A percentile compares a stretch with the other conserved stretches of the same genome.
Conservation (phyloP, 2,888 invertebrate genomes). For the Phyllotreta cruciferae region DNA sequence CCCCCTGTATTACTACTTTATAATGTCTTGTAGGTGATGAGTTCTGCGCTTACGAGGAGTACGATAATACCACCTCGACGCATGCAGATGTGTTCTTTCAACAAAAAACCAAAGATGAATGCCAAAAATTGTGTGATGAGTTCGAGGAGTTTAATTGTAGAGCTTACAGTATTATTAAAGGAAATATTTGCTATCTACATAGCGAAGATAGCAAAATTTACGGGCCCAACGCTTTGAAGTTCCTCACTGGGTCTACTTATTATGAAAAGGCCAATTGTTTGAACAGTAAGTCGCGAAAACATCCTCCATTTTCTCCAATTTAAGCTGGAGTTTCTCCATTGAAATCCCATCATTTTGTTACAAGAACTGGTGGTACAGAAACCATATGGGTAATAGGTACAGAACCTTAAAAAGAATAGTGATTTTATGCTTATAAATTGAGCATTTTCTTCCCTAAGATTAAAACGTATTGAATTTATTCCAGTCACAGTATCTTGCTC, state of each 20-base stretch:
- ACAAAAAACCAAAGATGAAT: constrained; percentile 64
- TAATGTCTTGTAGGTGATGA: constrained; percentile 58
- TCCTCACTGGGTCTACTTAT: constrained; percentile 70
- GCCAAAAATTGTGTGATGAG: constrained; percentile 67
- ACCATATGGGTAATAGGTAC: no score
- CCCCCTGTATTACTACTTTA: not conserved
- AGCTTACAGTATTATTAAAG: constrained; percentile 66
- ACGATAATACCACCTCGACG: constrained; percentile 71
- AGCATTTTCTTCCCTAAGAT: not conserved
- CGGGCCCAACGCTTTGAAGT: constrained; percentile 73
- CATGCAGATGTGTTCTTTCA: constrained; percentile 67
- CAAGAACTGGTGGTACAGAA: no score
- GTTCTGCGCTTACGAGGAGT: constrained; percentile 80
- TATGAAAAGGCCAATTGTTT: constrained; percentile 84
- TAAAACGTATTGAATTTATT: constrained; percentile 31
- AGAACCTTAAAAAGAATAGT: no score
- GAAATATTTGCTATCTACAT: constrained; percentile 71
- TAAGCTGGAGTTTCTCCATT: not conserved
- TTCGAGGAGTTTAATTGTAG: constrained; percentile 74
- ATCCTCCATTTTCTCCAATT: constrained; percentile 4
- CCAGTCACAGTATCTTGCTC: constrained; percentile 82
- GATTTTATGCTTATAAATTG: no score
- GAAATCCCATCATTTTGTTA: no score
- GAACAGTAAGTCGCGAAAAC: constrained; percentile 74
- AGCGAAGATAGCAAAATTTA: constrained; percentile 83